Evolutionary conservation across 2,797 vertebrate genomes (phyloP), one percentile per base, ranked within the genome.

Genomic region (Sebastes paucispinis): DNA sequence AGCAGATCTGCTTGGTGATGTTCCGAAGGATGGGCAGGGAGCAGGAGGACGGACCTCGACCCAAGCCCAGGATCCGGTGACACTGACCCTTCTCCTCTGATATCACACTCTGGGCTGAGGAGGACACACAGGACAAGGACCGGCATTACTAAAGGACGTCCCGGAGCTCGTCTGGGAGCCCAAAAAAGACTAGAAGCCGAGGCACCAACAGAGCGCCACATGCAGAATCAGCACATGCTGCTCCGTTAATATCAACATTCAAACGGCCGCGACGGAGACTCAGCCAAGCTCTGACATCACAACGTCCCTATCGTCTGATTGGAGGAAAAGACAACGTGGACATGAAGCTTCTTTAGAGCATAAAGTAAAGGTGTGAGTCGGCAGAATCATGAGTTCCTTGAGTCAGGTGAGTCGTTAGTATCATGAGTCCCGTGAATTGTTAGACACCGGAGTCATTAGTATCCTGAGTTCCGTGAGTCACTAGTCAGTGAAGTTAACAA

Each of bases 1-100:
- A 99, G 93, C 98, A 99, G 91, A 99, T 99, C 93, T 99, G 98
- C 88, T 97, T 99, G 86, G 98, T 99, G 96, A 99, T 98, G 93
- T 81, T 96, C 84, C 95, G 96, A 62, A 96, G 92, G 79, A 99
- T 96, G 55, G 97, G 98, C 83, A 99, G 89, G 24, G 96, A 92
- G 82, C 98, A 99, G 69, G 93, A 76, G 0, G 93, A 92, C 0
- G 89, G 91, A 24, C 91, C 95, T 39, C 90, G 90, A 1, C 94
- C 95, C 0, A 90, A 81, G 25, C 89, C 94, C 73, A 97, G 90
- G 0, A 97, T 94, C 78, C 98, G 96, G 91, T 96, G 97, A 62
- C 98, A 99, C 83, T 97, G 96, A 20, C 97, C 96, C 92, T 97
- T 97, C n/a, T 96, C 93, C 91, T 96, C 96, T 22, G 97, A 76